Evolutionary conservation across 2,888 invertebrate genomes (phyloP).

Genomic region (Cheilosia scutellata): DNA sequence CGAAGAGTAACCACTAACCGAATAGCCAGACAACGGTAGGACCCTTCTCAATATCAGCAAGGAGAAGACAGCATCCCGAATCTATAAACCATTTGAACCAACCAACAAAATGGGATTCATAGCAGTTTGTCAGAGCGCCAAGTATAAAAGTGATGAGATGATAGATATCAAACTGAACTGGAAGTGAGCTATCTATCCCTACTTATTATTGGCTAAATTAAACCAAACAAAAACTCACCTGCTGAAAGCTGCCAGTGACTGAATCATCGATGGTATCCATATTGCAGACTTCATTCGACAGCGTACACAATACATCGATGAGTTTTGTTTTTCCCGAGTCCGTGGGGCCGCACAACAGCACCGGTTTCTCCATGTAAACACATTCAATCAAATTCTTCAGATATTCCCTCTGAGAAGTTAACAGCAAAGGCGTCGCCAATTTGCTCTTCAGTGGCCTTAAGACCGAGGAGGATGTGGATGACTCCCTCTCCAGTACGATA

Average conservation of each 20-base stretch:
- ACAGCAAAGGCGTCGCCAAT: slow-evolving; percentile 84
- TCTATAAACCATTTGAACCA: too few relatives aligned
- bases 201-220: background rate
- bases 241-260: slow-evolving; percentile 96
- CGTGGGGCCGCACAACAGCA: slow-evolving; percentile 86
- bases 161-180: too few relatives aligned
- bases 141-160: too few relatives aligned
- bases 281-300: slow-evolving; percentile 82
- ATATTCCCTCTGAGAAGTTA: slow-evolving; percentile 87
- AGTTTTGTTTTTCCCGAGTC: slow-evolving; percentile 84
- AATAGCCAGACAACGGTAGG: too few relatives aligned
- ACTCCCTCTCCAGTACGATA: slow-evolving; percentile 85
- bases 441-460: slow-evolving; percentile 76
- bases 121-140: too few relatives aligned
- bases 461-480: slow-evolving; percentile 76
- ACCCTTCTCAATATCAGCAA: background rate
- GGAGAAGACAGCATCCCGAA: background rate
- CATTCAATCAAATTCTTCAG: slow-evolving; percentile 94
- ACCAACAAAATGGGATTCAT: too few relatives aligned
- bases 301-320: slow-evolving; percentile 81
- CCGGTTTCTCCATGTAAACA: slow-evolving; percentile 95
- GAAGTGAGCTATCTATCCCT: background rate
- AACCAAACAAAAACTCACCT: slow-evolving; percentile 84
- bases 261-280: slow-evolving; percentile 84
- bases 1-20: too few relatives aligned